Evolutionary conservation across 1,140 invertebrate species (phyloP).

Genomic region (Ips nitidus): DNA sequence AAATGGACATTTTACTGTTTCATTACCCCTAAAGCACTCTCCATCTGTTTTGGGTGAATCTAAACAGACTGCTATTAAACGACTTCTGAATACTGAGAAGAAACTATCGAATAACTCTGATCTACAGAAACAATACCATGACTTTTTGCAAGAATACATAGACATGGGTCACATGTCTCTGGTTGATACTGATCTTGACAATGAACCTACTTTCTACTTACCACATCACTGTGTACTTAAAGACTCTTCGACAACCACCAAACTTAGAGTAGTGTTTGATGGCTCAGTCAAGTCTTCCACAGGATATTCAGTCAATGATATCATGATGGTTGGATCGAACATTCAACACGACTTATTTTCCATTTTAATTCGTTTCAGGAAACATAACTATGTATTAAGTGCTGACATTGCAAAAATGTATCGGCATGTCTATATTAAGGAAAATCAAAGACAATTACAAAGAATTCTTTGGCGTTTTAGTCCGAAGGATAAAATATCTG

Average conservation of each 20-base stretch:
- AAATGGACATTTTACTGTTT: constrained; percentile 35
- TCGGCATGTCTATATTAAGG: constrained; percentile 45
- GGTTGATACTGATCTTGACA: background rate
- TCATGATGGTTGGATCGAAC: constrained; percentile 41
- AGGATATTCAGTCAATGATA: constrained; percentile 44
- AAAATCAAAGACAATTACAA: constrained; percentile 45
- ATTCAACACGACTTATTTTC: constrained; percentile 37
- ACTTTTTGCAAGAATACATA: constrained; percentile 36
- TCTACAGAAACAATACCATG: constrained; percentile 19
- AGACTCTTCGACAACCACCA: constrained; percentile 17
- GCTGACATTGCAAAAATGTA: constrained; percentile 54
- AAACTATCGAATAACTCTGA: constrained; percentile 26
- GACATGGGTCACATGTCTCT: constrained; percentile 28
- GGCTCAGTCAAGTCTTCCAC: constrained; percentile 45
- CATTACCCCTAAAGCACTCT: constrained; percentile 35
- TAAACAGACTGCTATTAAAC: constrained; percentile 12
- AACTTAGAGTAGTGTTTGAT: constrained; percentile 49
- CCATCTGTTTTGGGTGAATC: constrained; percentile 30
- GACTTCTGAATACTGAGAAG: constrained; percentile 26
- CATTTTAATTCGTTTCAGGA: constrained; percentile 51
- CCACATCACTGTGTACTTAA: constrained; percentile 27
- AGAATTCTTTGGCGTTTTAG: constrained; percentile 49
- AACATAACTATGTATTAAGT: constrained; percentile 47
- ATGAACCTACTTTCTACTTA: constrained; percentile 3
- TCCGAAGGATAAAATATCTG: constrained; percentile 34